These are phyloP conservation scores for Sciurus vulgaris DNA, from an alignment of 2,797 vertebrate species.

Conservation along the genomic window DNA sequence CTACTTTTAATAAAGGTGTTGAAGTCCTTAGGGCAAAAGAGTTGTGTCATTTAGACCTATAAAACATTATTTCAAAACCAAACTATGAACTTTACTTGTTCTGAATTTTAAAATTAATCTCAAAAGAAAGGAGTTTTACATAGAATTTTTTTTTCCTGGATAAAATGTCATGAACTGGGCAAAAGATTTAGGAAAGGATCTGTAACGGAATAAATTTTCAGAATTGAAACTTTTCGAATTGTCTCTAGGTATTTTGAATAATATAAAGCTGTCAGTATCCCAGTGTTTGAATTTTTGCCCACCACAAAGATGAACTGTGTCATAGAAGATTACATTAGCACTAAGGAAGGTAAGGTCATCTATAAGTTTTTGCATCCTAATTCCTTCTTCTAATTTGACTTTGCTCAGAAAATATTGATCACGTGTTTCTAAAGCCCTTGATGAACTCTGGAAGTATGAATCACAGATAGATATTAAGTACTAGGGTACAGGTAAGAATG, in stretches of 20 bases:
- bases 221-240: constrained; percentile 45
- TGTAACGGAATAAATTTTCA: constrained; percentile 66
- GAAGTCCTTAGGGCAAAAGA: background rate
- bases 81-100: constrained; percentile 47
- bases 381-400: background rate
- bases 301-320: background rate
- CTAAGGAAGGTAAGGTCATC: background rate
- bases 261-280: background rate
- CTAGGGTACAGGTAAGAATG: background rate
- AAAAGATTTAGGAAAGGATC: constrained; percentile 48
- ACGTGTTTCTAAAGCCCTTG: background rate
- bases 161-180: constrained; percentile 63
- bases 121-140: constrained; percentile 52
- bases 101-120: constrained; percentile 70
- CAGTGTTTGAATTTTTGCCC: constrained; percentile 3
- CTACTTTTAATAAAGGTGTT: background rate
- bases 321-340: background rate
- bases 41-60: background rate
- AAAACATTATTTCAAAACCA: constrained; percentile 61
- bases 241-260: constrained; percentile 56
- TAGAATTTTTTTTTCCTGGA: constrained; percentile 26
- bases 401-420: background rate
- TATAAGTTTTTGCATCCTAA: background rate
- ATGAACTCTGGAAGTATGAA: background rate
- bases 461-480: background rate